Conservation (phyloP, 2,888 invertebrate species). For the Melinaea marsaeus region DNA sequence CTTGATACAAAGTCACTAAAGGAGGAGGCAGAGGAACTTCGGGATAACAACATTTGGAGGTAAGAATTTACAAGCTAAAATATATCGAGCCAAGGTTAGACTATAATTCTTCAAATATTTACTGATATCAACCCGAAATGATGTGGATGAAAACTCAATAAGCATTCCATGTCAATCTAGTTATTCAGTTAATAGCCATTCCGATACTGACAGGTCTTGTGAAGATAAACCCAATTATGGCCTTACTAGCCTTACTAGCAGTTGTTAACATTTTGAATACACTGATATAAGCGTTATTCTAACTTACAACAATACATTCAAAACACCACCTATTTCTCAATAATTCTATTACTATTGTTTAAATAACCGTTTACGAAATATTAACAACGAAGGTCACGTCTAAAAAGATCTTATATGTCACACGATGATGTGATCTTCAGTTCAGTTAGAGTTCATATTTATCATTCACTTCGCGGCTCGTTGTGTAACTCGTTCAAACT, state of each 20-base stretch:
- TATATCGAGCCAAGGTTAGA: not conserved
- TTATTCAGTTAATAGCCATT: slow-evolving; percentile 12
- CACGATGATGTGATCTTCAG: not conserved
- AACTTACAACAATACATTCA: too few species aligned
- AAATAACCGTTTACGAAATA: not conserved
- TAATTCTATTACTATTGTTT: too few species aligned
- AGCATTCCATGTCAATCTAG: slow-evolving; percentile 15
- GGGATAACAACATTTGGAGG: not conserved
- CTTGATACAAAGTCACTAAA: too few species aligned
- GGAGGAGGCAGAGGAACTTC: too few species aligned
- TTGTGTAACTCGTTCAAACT: not conserved
- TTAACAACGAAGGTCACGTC: not conserved
- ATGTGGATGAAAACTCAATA: slow-evolving; percentile 19
- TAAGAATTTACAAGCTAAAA: not conserved
- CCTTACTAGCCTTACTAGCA: too few species aligned
- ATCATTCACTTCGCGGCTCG: not conserved
- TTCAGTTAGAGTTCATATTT: not conserved
- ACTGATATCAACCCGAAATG: slow-evolving; percentile 23
- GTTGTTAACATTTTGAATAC: too few species aligned
- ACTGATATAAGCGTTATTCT: too few species aligned
- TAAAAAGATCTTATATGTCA: not conserved
- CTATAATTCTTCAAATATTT: slow-evolving; percentile 14
- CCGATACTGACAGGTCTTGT: not conserved
- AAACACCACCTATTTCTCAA: too few species aligned
- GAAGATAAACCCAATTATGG: not conserved